Conservation (phyloP, 2,797 vertebrate species). For the Alauda arvensis region DNA sequence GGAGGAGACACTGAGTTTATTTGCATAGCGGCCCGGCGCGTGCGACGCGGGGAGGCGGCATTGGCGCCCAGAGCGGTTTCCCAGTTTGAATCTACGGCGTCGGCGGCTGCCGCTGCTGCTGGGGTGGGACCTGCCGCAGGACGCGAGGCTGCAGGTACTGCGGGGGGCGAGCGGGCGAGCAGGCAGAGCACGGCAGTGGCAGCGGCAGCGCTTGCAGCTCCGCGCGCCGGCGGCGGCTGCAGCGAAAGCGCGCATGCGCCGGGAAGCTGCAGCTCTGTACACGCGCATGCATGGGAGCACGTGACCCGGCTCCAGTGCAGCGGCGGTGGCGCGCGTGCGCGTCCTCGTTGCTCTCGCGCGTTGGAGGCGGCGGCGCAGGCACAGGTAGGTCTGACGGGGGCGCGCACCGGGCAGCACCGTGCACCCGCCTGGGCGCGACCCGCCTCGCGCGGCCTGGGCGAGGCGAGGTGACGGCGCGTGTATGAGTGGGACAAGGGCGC, state of each 20-base stretch:
- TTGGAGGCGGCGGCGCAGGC: background rate
- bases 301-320: conserved; percentile 57
- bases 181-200: background rate
- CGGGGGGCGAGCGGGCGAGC: background rate
- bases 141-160: background rate
- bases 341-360: background rate
- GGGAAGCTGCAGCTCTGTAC: background rate
- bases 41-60: conserved; percentile 14
- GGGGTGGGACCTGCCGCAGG: background rate
- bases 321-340: conserved; percentile 4
- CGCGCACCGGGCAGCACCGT: background rate
- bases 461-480: background rate
- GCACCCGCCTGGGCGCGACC: background rate
- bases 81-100: conserved; percentile 63
- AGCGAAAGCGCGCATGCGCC: conserved; percentile 27
- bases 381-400: background rate
- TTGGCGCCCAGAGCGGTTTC: conserved; percentile 44
- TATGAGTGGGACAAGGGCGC: background rate
- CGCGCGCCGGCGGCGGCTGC: background rate
- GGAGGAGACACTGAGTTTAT: conserved; percentile 42
- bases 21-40: conserved; percentile 76
- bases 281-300: conserved; percentile 69
- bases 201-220: background rate
- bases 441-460: background rate
- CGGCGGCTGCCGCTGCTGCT: background rate